phyloP scores from a whole-genome alignment of 2,888 invertebrate species.

The Chymomyza caudatula region DNA sequence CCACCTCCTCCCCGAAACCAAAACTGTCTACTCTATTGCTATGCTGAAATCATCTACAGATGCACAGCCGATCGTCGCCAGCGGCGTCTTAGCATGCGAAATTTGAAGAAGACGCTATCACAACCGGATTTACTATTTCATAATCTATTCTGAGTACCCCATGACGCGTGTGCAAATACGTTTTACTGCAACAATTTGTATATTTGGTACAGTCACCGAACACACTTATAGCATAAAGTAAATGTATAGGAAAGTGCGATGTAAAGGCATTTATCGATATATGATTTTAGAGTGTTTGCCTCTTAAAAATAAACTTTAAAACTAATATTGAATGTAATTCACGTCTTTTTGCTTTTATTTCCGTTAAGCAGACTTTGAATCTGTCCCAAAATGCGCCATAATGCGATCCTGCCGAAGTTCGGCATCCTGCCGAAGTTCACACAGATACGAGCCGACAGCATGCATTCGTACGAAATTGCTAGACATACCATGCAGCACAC shows the following conservation, averaged over 20 bases:
- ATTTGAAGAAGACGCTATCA: constrained; percentile 72
- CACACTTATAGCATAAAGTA: too few relatives aligned
- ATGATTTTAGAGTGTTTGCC: neutral
- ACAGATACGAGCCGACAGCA: too few relatives aligned
- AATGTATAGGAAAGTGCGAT: too few relatives aligned
- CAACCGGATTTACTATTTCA: constrained; percentile 74
- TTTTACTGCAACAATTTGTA: too few relatives aligned
- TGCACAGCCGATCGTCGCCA: constrained; percentile 66
- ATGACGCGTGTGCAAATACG: constrained; percentile 1
- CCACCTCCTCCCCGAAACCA: neutral
- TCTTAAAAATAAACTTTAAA: neutral
- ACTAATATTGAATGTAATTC: neutral
- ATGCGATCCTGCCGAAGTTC: too few relatives aligned
- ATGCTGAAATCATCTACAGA: constrained; percentile 42
- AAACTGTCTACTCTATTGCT: constrained; percentile 13
- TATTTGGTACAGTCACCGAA: neutral
- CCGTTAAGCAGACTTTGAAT: too few relatives aligned
- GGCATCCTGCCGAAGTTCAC: too few relatives aligned
- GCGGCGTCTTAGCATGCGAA: constrained; percentile 65
- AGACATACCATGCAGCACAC: too few relatives aligned
- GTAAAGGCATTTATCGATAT: neutral
- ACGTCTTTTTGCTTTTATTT: too few relatives aligned
- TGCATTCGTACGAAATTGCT: too few relatives aligned
- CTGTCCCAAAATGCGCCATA: too few relatives aligned
- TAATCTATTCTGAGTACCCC: constrained; percentile 60